Conservation (phyloP, 2,113 vertebrate species). For the Blennius ocellaris region DNA sequence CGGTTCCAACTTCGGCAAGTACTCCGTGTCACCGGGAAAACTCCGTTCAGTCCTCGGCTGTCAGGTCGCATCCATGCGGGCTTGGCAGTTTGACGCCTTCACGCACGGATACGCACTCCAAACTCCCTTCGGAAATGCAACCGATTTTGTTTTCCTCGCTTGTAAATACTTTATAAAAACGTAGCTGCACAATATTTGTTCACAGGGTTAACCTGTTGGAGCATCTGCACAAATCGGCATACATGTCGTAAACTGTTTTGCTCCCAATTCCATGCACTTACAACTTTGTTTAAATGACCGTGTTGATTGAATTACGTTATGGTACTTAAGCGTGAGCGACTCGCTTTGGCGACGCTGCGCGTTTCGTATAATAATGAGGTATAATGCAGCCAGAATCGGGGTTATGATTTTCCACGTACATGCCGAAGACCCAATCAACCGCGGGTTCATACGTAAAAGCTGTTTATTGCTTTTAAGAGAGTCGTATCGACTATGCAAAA, state of each 20-base stretch:
- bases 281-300: slow-evolving; percentile 33
- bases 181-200: accelerated
- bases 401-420: accelerated
- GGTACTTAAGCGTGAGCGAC: neutral
- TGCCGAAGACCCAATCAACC: slow-evolving; percentile 9
- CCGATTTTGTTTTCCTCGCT: neutral
- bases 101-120: neutral
- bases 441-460: too few relatives aligned
- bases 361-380: neutral
- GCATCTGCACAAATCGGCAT: neutral
- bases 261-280: neutral
- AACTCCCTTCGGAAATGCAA: neutral
- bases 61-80: too few relatives aligned
- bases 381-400: neutral
- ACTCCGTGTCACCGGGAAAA: slow-evolving; percentile 3
- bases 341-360: neutral
- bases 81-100: neutral
- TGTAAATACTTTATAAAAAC: neutral
- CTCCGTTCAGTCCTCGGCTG: too few relatives aligned
- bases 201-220: accelerated
- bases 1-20: slow-evolving; percentile 90
- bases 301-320: neutral
- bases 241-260: neutral
- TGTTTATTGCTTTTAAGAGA: too few relatives aligned
- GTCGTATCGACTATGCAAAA: too few relatives aligned